Conservation (phyloP, 2,113 vertebrate genomes). For the Butorides virescens region DNA sequence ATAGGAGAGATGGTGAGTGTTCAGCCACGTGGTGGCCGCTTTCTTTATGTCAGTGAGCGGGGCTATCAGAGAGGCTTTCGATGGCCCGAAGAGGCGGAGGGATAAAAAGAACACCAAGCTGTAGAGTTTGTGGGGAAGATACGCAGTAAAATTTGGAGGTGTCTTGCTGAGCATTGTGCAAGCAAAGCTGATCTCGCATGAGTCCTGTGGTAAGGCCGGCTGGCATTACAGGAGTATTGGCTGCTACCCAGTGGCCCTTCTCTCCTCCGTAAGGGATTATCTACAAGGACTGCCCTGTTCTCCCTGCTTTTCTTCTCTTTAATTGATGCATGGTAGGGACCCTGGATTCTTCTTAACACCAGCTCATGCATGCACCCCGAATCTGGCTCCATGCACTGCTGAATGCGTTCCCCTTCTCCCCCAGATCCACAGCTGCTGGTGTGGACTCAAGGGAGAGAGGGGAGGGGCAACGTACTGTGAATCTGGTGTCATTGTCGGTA, state of each 20-base stretch:
- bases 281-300: background rate
- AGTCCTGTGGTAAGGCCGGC: background rate
- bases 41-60: background rate
- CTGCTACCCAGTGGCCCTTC: background rate
- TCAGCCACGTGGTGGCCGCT: background rate
- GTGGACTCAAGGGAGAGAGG: background rate
- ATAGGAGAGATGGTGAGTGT: background rate
- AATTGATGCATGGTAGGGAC: background rate
- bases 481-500: accelerated
- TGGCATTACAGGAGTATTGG: background rate
- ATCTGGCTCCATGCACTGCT: background rate
- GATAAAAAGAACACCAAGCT: background rate
- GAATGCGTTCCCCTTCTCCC: background rate
- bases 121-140: background rate
- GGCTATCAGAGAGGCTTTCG: background rate
- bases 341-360: background rate
- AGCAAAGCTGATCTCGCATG: background rate
- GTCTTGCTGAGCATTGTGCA: background rate
- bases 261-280: background rate
- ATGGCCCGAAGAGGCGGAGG: background rate
- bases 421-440: background rate
- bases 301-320: background rate
- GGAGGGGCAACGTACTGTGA: background rate
- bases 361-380: background rate
- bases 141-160: background rate